phyloP scores from a whole-genome alignment of 2,113 vertebrate species.

The Choloepus hoffmanni region DNA sequence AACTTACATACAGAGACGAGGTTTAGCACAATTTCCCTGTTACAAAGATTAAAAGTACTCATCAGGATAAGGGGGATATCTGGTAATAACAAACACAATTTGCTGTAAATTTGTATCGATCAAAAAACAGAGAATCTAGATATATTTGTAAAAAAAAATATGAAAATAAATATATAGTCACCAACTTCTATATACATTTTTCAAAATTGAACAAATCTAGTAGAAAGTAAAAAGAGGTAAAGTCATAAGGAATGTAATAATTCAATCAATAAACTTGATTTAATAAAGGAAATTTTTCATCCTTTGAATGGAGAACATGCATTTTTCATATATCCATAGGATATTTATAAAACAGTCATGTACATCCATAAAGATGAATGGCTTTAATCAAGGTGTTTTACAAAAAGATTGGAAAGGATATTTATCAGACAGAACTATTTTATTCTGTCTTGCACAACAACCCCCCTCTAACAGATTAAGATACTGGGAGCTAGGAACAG shows the following conservation, averaged over 20 bases:
- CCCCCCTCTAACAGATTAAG: background rate
- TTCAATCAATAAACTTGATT: slow-evolving; percentile 29
- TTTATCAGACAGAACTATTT: slow-evolving; percentile 8
- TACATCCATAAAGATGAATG: slow-evolving; percentile 34
- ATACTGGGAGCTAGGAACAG: background rate
- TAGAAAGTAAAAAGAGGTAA: slow-evolving; percentile 32
- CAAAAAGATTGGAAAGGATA: background rate
- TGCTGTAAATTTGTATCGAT: background rate
- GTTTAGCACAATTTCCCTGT: background rate
- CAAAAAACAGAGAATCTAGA: background rate
- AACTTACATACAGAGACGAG: too few species aligned
- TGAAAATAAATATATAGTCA: slow-evolving; percentile 4
- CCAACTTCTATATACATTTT: background rate
- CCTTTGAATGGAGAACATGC: background rate
- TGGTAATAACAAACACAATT: background rate
- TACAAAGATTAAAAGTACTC: slow-evolving; percentile 34
- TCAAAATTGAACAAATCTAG: slow-evolving; percentile 14
- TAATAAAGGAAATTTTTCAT: background rate
- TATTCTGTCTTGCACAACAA: background rate
- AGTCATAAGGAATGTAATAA: background rate
- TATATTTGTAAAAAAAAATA: background rate
- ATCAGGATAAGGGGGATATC: background rate
- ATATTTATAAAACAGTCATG: slow-evolving; percentile 29
- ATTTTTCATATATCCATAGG: background rate
- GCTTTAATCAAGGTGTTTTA: background rate